phyloP scores from a whole-genome alignment of 2,888 invertebrate genomes.

The Crioceris asparagi region DNA sequence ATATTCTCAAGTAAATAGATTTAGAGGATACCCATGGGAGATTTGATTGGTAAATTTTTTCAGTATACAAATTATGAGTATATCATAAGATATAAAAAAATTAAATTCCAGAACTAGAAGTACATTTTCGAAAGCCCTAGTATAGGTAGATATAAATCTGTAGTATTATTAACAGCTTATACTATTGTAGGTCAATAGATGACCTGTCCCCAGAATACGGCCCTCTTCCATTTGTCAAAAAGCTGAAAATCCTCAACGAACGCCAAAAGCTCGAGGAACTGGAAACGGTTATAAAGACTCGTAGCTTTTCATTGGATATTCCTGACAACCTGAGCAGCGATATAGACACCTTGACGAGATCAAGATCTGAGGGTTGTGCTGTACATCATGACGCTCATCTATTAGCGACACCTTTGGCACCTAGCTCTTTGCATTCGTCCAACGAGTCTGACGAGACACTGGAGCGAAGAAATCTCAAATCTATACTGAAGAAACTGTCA shows the following conservation, averaged over 20 bases:
- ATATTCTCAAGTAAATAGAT: too few relatives aligned
- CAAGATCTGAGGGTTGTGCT: slow-evolving; percentile 72
- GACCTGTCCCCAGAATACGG: slow-evolving; percentile 81
- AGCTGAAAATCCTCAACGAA: slow-evolving; percentile 79
- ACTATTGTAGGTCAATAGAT: slow-evolving; percentile 53
- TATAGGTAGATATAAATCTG: too few relatives aligned
- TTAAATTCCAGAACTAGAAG: too few relatives aligned
- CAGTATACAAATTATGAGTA: too few relatives aligned
- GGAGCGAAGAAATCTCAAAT: slow-evolving; percentile 71
- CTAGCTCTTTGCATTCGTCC: slow-evolving; percentile 38
- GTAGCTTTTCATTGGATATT: slow-evolving; percentile 72
- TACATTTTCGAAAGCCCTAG: too few relatives aligned
- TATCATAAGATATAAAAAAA: too few relatives aligned
- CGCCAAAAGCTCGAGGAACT: slow-evolving; percentile 75
- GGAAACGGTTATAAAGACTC: slow-evolving; percentile 61
- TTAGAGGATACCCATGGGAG: too few relatives aligned
- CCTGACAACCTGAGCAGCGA: slow-evolving; percentile 38
- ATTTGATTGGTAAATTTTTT: too few relatives aligned
- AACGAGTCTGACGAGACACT: slow-evolving; percentile 73
- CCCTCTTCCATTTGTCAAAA: slow-evolving; percentile 77
- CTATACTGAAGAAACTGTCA: slow-evolving; percentile 73
- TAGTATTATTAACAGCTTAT: too few relatives aligned
- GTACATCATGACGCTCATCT: slow-evolving; percentile 44
- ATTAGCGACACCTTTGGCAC: slow-evolving; percentile 23
- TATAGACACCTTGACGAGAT: slow-evolving; percentile 52